phyloP scores from a whole-genome alignment of 2,797 vertebrate genomes.

The Hypotaenidia philippensis region DNA sequence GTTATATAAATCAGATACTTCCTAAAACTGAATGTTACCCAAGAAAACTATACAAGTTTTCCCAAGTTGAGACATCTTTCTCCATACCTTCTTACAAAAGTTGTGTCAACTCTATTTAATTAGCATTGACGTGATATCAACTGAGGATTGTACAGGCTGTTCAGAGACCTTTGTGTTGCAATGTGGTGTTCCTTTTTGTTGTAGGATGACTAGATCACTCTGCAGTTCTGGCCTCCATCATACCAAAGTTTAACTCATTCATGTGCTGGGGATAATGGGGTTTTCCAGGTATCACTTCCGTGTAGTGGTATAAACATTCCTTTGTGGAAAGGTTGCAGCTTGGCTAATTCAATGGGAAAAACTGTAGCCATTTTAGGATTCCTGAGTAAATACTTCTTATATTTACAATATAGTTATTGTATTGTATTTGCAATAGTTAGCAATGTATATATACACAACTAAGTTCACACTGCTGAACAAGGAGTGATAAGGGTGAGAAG shows the following conservation, averaged over 20 bases:
- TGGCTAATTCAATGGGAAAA: background rate
- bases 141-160: background rate
- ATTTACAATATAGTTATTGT: too few relatives aligned
- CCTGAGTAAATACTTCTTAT: background rate
- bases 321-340: background rate
- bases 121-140: constrained; percentile 40
- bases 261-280: background rate
- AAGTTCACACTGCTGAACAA: background rate
- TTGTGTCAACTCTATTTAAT: constrained; percentile 28
- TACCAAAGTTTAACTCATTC: constrained; percentile 24
- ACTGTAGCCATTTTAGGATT: background rate
- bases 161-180: constrained; percentile 39
- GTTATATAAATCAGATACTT: background rate
- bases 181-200: background rate
- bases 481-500: background rate
- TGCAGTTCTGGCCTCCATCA: background rate
- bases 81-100: constrained; percentile 24
- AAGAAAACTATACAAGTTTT: background rate
- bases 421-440: background rate
- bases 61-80: constrained; percentile 44
- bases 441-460: background rate
- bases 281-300: background rate
- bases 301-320: background rate
- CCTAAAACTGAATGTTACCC: background rate
- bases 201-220: background rate